phyloP scores from a whole-genome alignment of 2,888 invertebrate genomes.

The Antheraea assamensis region DNA sequence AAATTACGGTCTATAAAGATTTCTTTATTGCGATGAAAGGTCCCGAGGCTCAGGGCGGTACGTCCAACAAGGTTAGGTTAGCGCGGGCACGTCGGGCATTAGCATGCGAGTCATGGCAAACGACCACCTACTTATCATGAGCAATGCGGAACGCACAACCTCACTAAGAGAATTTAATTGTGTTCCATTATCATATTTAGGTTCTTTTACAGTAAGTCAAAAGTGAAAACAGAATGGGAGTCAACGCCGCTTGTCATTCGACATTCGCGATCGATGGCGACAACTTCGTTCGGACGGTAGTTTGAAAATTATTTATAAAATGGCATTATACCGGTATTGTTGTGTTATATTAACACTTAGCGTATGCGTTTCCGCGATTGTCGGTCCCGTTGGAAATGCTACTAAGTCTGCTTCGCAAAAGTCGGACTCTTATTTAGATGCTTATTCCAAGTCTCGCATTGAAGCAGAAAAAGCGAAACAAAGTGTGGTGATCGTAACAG shows the following conservation, averaged over 20 bases:
- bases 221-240: constrained; percentile 80
- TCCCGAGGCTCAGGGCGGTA: constrained; percentile 62
- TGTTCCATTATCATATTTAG: constrained; percentile 82
- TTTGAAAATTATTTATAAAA: constrained; percentile 52
- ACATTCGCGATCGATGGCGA: constrained; percentile 75
- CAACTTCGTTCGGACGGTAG: constrained; percentile 64
- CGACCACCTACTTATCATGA: constrained; percentile 76
- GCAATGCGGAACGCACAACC: constrained; percentile 76
- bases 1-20: constrained; percentile 66
- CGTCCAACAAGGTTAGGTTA: constrained; percentile 64
- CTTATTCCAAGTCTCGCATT: constrained; percentile 82
- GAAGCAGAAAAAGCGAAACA: constrained; percentile 74
- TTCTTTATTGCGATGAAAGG: constrained; percentile 63
- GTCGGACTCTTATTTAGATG: constrained; percentile 85
- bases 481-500: constrained; percentile 72
- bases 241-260: constrained; percentile 71
- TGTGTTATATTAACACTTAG: constrained; percentile 52
- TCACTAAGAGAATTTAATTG: constrained; percentile 81
- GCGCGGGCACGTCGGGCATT: constrained; percentile 53
- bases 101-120: constrained; percentile 65
- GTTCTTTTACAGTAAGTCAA: constrained; percentile 81
- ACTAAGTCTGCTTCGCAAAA: constrained; percentile 58
- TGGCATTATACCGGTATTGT: constrained; percentile 55
- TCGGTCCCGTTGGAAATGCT: constrained; percentile 62
- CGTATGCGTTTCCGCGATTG: constrained; percentile 63